Evolutionary conservation across 2,888 invertebrate species (phyloP), one percentile per base, ranked within the genome.

Genomic region (Drosophila formosana): DNA sequence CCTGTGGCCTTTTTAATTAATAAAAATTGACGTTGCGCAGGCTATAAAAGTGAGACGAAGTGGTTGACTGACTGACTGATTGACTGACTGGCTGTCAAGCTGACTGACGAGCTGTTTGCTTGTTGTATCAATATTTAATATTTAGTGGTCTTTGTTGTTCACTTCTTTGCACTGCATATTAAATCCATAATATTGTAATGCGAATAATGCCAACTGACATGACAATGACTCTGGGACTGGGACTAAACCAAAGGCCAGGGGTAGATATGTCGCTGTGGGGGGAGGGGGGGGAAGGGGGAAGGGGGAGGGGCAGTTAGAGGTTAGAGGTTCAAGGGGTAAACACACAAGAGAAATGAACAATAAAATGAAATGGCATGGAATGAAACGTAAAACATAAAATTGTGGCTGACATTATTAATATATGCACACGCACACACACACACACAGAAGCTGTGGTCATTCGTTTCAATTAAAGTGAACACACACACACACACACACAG

Each of bases 281-380:
- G 5, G 30, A 28, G 26, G 9, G 30, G 7, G 41, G 28, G 25
- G 30, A 7, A 37, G 28, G 25, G 11, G 8, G 6, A 11, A 6
- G 13, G 7, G 2, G 4, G 4, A 3, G 28, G 3, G n/a, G 30
- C 32, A 11, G 13, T 7, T 4, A 6, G 4, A 3, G 41, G 9
- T 7, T 4, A 6, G 4, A 3, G 41, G 9, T 7, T 2, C 37
- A 6, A 11, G 49, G 30, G 45, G 47, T 66, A 51, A 32, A 13
- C 30, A 18, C 11, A 34, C 32, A 39, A 43, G 49, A 49, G 60
- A 69, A 72, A 52, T 70, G 67, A 66, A 76, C 70, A 78, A 81
- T 87, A 53, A 68, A 88, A 82, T 80, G 63, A 82, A 83, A 83
- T 82, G 79, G 79, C 65, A 74, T 76, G 88, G 88, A 82, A 88